Evolutionary conservation across 2,888 invertebrate species (phyloP), one percentile per base, ranked within the genome.

Genomic region (Melinaea marsaeus): DNA sequence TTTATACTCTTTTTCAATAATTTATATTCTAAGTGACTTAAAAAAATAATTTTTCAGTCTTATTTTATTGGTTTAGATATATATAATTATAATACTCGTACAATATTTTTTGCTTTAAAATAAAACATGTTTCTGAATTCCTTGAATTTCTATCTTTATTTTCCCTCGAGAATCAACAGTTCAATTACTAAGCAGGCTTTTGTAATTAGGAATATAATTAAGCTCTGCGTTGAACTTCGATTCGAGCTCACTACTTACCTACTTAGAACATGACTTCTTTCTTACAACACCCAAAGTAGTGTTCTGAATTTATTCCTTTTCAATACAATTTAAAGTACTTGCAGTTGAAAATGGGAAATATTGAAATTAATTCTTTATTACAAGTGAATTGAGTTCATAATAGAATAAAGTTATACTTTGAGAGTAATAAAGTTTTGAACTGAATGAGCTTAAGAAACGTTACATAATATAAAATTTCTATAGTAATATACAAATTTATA

Each of bases 121-220:
- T 22, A 22, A 22, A 22, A 22, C 22, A 22, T 37, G 37, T 37
- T 37, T 37, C 37, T 2, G 37, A 37, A 37, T 37, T 35, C 2
- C 6, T 48, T 48, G 13, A n/a, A 48, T n/a, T n/a, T n/a, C 33
- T 58, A 54, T n/a, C n/a, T n/a, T 59, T 57, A 57, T 57, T 55
- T 60, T 55, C 51, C 47, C 51, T 11, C 54, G 45, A 59, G 61
- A 63, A 68, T 63, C 62, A 65, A 68, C 65, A 63, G 61, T 59
- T 65, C 65, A 60, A 61, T 68, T 65, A 68, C 67, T 54, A 45
- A 65, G 61, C 67, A 61, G 61, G 67, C 61, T 68, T 68, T 65
- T 65, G 65, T 68, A 68, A 68, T 68, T 68, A 68, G 63, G 65
- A 69, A 67, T 69, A 67, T 67, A 69, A 69, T 69, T 67, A 69